Base-by-base conservation (phyloP, 2,888 invertebrate species). In the Elmis aenea region DNA sequence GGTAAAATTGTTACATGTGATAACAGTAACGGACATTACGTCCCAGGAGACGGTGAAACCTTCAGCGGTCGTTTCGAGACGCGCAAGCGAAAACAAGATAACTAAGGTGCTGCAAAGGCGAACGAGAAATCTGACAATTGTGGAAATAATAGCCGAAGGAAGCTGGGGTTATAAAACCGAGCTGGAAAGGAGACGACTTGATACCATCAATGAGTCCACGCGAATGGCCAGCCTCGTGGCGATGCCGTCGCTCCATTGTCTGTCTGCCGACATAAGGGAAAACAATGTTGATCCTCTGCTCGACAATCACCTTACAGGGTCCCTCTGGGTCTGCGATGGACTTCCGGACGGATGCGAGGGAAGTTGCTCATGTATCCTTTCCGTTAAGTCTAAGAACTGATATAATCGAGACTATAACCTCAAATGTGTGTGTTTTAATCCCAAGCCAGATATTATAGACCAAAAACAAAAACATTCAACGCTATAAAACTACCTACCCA, bases 161-260 rank as follows among this genome's bases (percentile, higher is more conserved):
- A 58, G 55, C 49, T 42, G 46, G 51, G 54, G 61, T 59, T 59
- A 58, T 62, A 61, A 62, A 64, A 60, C 53, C 50, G 51, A 49
- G 51, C 52, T 55, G 54, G 46, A 44, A 51, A 48, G 53, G 51
- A 50, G 52, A n/a, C n/a, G n/a, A n/a, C 51, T 54, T 52, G 65
- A 65, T 65, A 65, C 58, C 64, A 64, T 64, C 65, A 61, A 65
- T 62, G 58, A n/a, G 56, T 53, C 54, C 52, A 48, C 51, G 52
- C 50, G 51, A 54, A 58, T 56, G 49, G 54, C 46, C 43, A 47
- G 47, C 49, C 46, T 44, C 51, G 52, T 47, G 47, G 46, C 50
- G 44, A 42, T 47, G 54, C 46, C 54, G 48, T 47, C 45, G 47
- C 43, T 46, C 39, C 46, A 52, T 54, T 53, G 53, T 52, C 48